These are phyloP conservation scores for Erebia epiphron DNA, from an alignment of 2,888 invertebrate genomes.

Conservation along the genomic window DNA sequence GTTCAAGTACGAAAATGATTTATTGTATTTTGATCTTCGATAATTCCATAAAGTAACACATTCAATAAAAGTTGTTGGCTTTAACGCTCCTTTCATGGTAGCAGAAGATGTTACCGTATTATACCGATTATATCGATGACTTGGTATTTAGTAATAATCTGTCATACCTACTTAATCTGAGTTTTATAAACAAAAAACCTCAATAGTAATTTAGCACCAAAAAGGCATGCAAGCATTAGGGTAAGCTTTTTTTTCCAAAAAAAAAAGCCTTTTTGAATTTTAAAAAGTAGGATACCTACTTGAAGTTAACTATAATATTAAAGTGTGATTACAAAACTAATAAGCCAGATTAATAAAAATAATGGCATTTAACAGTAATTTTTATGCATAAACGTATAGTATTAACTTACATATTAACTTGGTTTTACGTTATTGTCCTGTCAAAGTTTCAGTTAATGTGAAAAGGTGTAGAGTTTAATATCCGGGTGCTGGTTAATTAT, in stretches of 20 bases:
- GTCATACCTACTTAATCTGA: too few species aligned
- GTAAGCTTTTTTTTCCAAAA: not conserved
- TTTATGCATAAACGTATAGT: too few species aligned
- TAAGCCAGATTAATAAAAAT: not conserved
- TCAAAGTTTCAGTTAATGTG: slow-evolving; percentile 6
- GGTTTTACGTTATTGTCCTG: slow-evolving; percentile 5
- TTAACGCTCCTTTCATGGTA: slow-evolving; percentile 29
- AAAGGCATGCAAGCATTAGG: too few species aligned
- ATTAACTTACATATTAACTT: too few species aligned
- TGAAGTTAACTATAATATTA: too few species aligned
- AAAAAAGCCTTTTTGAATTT: not conserved
- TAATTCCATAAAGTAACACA: slow-evolving; percentile 35
- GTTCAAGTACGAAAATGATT: slow-evolving; percentile 35
- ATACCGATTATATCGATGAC: slow-evolving; percentile 27
- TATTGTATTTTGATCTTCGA: slow-evolving; percentile 32
- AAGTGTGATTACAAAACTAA: not conserved
- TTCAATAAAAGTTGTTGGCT: slow-evolving; percentile 31
- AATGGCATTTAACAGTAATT: too few species aligned
- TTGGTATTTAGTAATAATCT: not conserved
- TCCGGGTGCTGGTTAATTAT: not conserved
- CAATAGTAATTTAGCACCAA: too few species aligned
- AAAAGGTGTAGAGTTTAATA: not conserved
- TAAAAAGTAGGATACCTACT: not conserved
- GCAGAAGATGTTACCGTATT: slow-evolving; percentile 22
- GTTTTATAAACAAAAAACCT: not conserved